Conservation (phyloP, 2,113 vertebrate genomes). For the Tor tambroides region DNA sequence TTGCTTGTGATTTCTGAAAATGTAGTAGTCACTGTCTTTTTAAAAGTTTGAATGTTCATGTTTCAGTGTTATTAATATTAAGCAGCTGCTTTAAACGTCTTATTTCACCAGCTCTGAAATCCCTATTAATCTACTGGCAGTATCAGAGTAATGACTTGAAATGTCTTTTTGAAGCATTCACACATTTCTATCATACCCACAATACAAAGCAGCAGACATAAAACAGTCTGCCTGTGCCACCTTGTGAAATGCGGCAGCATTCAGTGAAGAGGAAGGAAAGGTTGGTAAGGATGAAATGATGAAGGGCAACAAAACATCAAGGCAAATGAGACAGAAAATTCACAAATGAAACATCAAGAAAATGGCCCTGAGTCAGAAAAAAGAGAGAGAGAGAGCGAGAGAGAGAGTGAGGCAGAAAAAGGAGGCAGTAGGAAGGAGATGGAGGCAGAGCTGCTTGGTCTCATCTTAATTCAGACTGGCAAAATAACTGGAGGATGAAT, state of each 20-base stretch:
- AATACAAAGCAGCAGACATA: background rate
- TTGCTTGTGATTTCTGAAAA: too few relatives aligned
- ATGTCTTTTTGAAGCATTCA: background rate
- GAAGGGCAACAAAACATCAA: slow-evolving; percentile 28
- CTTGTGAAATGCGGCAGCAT: background rate
- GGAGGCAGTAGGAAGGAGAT: slow-evolving; percentile 5
- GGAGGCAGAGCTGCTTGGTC: slow-evolving; percentile 44
- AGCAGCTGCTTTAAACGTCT: background rate
- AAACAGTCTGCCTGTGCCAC: slow-evolving; percentile 21
- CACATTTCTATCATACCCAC: background rate
- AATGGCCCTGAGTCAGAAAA: slow-evolving; percentile 13
- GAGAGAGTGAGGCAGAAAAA: background rate
- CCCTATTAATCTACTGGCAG: slow-evolving; percentile 9
- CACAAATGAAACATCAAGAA: slow-evolving; percentile 27
- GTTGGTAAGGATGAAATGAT: slow-evolving; percentile 35
- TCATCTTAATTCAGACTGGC: slow-evolving; percentile 40
- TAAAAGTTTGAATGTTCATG: background rate
- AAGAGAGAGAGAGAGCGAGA: background rate
- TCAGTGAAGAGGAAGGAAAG: slow-evolving; percentile 7
- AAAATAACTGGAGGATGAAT: slow-evolving; percentile 49
- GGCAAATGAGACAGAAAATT: slow-evolving; percentile 40
- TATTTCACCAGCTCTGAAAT: slow-evolving; percentile 2
- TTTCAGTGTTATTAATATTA: background rate
- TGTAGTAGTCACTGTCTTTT: background rate
- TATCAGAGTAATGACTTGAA: slow-evolving; percentile 35